Conservation (phyloP, 1,140 invertebrate species). For the Notospermus geniculatus region DNA sequence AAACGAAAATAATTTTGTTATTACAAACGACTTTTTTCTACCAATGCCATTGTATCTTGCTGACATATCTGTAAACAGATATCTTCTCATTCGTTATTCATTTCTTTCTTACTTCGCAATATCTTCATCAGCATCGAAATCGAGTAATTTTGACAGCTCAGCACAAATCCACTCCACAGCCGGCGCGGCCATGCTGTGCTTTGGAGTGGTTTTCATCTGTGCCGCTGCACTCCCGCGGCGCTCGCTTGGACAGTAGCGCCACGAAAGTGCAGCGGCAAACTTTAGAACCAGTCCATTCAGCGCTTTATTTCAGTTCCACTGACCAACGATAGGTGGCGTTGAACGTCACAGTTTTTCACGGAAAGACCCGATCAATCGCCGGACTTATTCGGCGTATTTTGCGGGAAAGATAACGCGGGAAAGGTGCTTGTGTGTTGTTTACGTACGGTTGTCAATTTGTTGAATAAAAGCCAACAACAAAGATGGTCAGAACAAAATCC, state of each 20-base stretch:
- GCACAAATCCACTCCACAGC: slow-evolving; percentile 41
- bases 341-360: slow-evolving; percentile 6
- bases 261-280: background rate
- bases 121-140: slow-evolving; percentile 39
- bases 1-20: background rate
- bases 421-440: too few species aligned
- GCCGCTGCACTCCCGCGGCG: background rate
- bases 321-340: background rate
- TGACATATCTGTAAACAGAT: background rate
- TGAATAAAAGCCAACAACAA: too few species aligned
- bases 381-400: too few species aligned
- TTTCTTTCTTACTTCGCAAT: slow-evolving; percentile 34
- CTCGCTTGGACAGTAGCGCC: background rate
- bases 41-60: background rate
- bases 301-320: slow-evolving; percentile 16
- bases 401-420: too few species aligned
- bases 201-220: too few species aligned
- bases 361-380: slow-evolving; percentile 18
- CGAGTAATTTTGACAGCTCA: slow-evolving; percentile 39
- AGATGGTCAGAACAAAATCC: too few species aligned
- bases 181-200: slow-evolving; percentile 33
- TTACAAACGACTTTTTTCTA: background rate
- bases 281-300: slow-evolving; percentile 17
- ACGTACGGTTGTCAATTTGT: too few species aligned
- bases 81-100: background rate